phyloP scores from a whole-genome alignment of 2,888 invertebrate species.

The Phorcus lineatus region DNA sequence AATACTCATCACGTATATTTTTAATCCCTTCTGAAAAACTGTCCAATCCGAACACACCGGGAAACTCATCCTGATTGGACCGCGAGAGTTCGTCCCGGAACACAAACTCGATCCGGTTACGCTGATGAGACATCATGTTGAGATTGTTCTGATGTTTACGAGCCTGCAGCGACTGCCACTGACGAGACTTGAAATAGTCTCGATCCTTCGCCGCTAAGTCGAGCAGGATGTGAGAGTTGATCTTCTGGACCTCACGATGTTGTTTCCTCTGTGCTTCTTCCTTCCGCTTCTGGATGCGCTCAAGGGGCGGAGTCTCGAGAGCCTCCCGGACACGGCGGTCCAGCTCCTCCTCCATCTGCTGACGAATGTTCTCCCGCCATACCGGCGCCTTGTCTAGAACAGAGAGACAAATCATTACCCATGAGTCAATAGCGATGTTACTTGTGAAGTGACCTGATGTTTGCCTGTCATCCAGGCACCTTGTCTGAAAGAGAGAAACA shows the following conservation, averaged over 20 bases:
- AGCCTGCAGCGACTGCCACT: slow-evolving; percentile 62
- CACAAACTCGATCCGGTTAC: slow-evolving; percentile 51
- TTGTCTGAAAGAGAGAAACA: not conserved
- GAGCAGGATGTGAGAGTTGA: slow-evolving; percentile 64
- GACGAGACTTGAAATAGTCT: slow-evolving; percentile 53
- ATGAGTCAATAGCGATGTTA: no score
- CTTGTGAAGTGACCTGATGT: no score
- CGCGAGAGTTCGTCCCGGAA: slow-evolving; percentile 60
- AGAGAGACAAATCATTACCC: no score
- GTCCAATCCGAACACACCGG: slow-evolving; percentile 62
- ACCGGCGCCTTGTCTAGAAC: slow-evolving; percentile 53
- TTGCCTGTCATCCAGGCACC: not conserved
- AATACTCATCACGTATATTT: slow-evolving; percentile 45
- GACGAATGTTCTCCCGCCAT: slow-evolving; percentile 67
- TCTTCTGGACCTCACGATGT: slow-evolving; percentile 44
- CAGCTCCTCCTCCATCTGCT: slow-evolving; percentile 72
- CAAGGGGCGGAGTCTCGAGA: slow-evolving; percentile 72
- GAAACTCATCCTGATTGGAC: slow-evolving; percentile 66
- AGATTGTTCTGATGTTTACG: slow-evolving; percentile 59
- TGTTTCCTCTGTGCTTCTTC: slow-evolving; percentile 22
- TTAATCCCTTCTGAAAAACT: slow-evolving; percentile 63
- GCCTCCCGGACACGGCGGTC: slow-evolving; percentile 71
- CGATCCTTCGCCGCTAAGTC: slow-evolving; percentile 61
- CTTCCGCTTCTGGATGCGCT: slow-evolving; percentile 43
- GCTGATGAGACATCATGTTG: slow-evolving; percentile 37